These are phyloP conservation scores for Poecilia wingei DNA, from an alignment of 2,797 vertebrate genomes.

Conservation along the genomic window DNA sequence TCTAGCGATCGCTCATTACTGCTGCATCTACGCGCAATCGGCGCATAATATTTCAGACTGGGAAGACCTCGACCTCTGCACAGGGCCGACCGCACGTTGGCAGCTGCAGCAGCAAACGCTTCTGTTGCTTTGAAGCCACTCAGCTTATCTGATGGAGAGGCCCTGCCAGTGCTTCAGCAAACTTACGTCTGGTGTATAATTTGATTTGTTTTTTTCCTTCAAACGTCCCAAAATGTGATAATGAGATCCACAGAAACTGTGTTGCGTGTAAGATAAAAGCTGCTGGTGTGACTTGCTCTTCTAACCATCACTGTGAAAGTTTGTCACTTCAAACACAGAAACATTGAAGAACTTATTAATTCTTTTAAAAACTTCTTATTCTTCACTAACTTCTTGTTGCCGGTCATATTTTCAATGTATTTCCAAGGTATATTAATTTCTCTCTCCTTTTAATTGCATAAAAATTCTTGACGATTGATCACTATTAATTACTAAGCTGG, in stretches of 20 bases:
- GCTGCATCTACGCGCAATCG: slow-evolving; percentile 49
- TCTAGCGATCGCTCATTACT: slow-evolving; percentile 47
- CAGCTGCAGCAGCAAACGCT: slow-evolving; percentile 24
- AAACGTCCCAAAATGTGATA: slow-evolving; percentile 59
- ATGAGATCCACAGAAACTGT: slow-evolving; percentile 56
- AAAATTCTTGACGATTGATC: neutral
- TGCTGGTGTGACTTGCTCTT: slow-evolving; percentile 11
- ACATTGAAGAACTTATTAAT: neutral
- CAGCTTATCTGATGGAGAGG: slow-evolving; percentile 50
- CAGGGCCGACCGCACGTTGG: slow-evolving; percentile 25
- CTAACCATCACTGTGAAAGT: neutral
- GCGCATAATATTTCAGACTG: slow-evolving; percentile 49
- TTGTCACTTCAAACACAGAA: slow-evolving; percentile 1
- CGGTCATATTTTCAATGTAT: neutral
- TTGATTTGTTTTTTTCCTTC: slow-evolving; percentile 54
- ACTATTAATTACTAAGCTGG: neutral
- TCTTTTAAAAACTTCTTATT: neutral
- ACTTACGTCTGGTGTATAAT: slow-evolving; percentile 55
- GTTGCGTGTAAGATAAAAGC: slow-evolving; percentile 39
- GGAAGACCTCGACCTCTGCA: slow-evolving; percentile 67
- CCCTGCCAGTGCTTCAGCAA: slow-evolving; percentile 28
- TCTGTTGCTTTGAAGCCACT: slow-evolving; percentile 57
- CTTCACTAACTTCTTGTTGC: neutral
- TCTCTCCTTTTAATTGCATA: neutral
- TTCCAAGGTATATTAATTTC: neutral